A percentile compares a stretch with the other conserved stretches of the same genome.
Conservation (phyloP, 2,888 invertebrate genomes). For the Salticus scenicus region DNA sequence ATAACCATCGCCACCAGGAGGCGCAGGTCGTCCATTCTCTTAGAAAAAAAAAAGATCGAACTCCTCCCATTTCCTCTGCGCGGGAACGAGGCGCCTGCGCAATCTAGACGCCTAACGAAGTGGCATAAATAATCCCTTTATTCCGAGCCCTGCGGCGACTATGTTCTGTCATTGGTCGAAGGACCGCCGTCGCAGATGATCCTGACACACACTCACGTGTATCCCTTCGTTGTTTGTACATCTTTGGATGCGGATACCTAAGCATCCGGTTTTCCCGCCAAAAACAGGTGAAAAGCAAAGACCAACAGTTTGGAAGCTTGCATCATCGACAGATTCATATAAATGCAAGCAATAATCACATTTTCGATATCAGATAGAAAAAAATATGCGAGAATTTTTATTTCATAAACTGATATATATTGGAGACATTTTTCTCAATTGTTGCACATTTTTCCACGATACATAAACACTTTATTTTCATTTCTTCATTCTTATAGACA, state of each 20-base stretch:
- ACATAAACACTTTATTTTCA: too few species aligned
- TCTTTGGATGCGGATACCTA: not conserved
- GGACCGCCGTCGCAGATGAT: constrained; percentile 62
- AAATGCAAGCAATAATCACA: too few species aligned
- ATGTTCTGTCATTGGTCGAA: constrained; percentile 66
- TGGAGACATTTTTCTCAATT: too few species aligned
- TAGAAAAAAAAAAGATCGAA: constrained; percentile 44
- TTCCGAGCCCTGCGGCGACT: constrained; percentile 66
- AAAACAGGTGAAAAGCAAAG: not conserved
- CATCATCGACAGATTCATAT: too few species aligned
- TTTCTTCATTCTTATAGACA: too few species aligned
- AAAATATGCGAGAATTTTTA: too few species aligned
- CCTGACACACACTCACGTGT: constrained; percentile 48
- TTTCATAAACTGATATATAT: too few species aligned
- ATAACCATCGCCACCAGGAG: constrained; percentile 43
- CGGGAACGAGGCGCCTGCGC: constrained; percentile 47
- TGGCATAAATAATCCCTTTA: constrained; percentile 69
- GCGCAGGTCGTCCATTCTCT: constrained; percentile 23
- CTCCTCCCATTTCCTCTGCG: constrained; percentile 64
- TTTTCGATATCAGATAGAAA: too few species aligned
- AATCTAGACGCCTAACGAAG: constrained; percentile 38
- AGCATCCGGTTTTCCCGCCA: constrained; percentile 26
- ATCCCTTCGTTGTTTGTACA: constrained; percentile 18
- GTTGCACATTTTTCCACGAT: too few species aligned
- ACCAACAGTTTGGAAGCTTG: too few species aligned